Conservation (phyloP, 2,888 invertebrate species). For the Tenthredo notha region DNA sequence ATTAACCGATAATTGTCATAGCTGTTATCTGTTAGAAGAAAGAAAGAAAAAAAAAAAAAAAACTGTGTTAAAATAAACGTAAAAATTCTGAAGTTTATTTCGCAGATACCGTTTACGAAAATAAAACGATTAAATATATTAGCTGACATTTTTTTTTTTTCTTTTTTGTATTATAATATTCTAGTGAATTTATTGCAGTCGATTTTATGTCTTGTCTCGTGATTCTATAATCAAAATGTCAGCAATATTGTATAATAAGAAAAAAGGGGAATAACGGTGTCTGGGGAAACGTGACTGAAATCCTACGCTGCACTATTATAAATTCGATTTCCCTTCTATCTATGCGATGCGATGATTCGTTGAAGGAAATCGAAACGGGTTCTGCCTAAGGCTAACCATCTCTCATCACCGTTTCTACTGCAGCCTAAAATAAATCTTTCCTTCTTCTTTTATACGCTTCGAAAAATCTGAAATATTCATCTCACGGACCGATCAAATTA, state of each 20-base stretch:
- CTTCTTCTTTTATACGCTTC: constrained; percentile 10
- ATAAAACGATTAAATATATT: neutral
- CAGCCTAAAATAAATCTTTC: constrained; percentile 43
- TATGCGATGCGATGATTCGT: constrained; percentile 16
- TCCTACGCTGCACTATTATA: neutral
- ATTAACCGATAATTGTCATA: too few species aligned
- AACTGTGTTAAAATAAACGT: too few species aligned
- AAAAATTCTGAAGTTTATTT: too few species aligned
- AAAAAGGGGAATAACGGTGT: neutral
- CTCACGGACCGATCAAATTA: constrained; percentile 50
- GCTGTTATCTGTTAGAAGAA: too few species aligned
- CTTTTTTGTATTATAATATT: neutral
- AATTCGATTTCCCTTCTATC: constrained; percentile 29
- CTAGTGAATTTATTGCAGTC: neutral
- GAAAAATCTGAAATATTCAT: constrained; percentile 48
- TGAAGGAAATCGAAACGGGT: constrained; percentile 30
- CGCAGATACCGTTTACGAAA: too few species aligned
- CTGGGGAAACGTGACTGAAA: constrained; percentile 42
- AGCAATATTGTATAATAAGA: neutral
- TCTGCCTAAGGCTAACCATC: constrained; percentile 25
- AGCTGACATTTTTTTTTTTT: neutral
- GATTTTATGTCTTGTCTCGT: neutral
- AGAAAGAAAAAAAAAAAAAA: too few species aligned
- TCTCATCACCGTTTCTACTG: constrained; percentile 38
- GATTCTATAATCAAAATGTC: constrained; percentile 1